Evolutionary conservation across 2,888 invertebrate species (phyloP), one percentile per base, ranked within the genome.

Genomic region (Pediacus dermestoides): DNA sequence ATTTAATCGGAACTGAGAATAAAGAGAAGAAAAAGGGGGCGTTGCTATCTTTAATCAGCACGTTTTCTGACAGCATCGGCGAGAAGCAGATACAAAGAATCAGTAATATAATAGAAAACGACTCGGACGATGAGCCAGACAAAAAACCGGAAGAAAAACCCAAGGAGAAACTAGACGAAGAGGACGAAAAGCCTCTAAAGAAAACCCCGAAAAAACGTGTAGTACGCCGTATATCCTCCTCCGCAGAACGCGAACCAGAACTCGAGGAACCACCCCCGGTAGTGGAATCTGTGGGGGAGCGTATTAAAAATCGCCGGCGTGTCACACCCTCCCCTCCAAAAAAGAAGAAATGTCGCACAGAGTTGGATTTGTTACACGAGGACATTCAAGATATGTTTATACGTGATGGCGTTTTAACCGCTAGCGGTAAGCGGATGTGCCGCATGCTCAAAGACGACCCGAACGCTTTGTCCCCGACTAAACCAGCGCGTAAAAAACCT

Each of bases 371-470:
- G 61, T 67, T 85, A 1, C 83, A 83, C 49, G 79, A 81, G 44
- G 82, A 84, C 50, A 77, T 84, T 25, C 76, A 79, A 51, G 82
- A 83, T 55, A 82, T 82, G 78, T 81, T 81, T 55, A 78, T 81
- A 35, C 73, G 75, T 47, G 75, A 81, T 46, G 81, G 77, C 16
- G 76, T 82, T 1, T 62, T 81, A 14, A 75, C 77, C 34, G 75
- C 79, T 8, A 78, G 78, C 2, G 82, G 82, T 7, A 75, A 80
- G 55, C 69, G 84, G 47, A 77, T 77, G 72, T 83, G 82, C 58
- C 74, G 80, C 30, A 58, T 78, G 36, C 71, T 77, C 25, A 61
- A 60, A 41, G 49, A 56, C 16, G 59, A 60, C 45, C 54, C 56
- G 9, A 50, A 47, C 26, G 56, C 46, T 11, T 36, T 60, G 26